Base-by-base conservation (phyloP, 1,140 invertebrate genomes). In the Camponotus floridanus region DNA sequence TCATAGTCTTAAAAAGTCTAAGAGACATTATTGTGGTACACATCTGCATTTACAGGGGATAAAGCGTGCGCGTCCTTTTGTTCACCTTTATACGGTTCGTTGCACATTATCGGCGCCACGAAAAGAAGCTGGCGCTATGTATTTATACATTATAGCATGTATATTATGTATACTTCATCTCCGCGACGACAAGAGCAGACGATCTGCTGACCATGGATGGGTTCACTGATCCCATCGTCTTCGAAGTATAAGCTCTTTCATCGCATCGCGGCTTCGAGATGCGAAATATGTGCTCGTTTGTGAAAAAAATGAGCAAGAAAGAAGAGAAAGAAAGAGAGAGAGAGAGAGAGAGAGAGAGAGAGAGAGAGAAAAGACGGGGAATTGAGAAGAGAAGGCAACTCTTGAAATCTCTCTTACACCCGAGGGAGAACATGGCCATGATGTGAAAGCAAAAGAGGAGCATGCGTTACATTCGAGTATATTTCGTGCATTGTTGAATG, bases 161-260 rank as follows among this genome's bases (percentile, higher is more conserved):
- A 71, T 86, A 86, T 76, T 48, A 78, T 86, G 51, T 65, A 76
- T 78, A 85, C 61, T 85, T 89, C 61, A 87, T 90, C 79, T 55
- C 48, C 48, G 59, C 68, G 70, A 87, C 80, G 73, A 86, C 88
- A 85, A 76, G 73, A 76, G 51, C 76, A 42, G 73, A 74, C 33
- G 86, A 84, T 89, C 67, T 65, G 88, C 70, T 87, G 88, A 87
- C 89, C 89, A 90, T 90, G 89, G 89, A 31, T 71, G 90, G 87
- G 89, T 90, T 90, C 89, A 90, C 86, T 90, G 89, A 90, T 90
- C 89, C 89, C 86, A 36, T 62, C 73, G 73, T 81, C 76, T 87
- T 89, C 79, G 79, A 62, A 62, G 83, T 55, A 15, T 61, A 65
- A 45, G 68, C 59, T 81, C 68, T 70, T 86, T 80, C 85, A 81